Conservation (phyloP, 2,113 vertebrate genomes). For the Oncorhynchus keta region DNA sequence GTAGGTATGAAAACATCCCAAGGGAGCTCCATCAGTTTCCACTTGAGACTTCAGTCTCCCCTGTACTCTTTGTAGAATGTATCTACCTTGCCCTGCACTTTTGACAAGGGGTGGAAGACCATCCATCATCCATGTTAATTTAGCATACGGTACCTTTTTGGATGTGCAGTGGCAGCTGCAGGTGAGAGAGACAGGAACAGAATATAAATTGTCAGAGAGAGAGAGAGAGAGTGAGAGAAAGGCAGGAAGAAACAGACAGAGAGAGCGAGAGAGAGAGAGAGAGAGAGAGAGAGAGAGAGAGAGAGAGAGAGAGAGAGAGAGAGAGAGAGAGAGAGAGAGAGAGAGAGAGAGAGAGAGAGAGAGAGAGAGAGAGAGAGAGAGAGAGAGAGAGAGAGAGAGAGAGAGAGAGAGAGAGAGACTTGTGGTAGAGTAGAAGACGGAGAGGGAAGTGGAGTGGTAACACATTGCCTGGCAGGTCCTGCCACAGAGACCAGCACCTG, state of each 20-base stretch:
- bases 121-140: constrained; percentile 2
- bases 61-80: not conserved
- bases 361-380: not conserved
- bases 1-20: too few relatives aligned
- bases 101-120: not conserved
- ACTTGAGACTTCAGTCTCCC: not conserved
- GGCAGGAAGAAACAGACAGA: too few relatives aligned
- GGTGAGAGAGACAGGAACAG: not conserved
- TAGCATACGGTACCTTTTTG: not conserved
- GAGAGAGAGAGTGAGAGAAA: too few relatives aligned
- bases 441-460: not conserved
- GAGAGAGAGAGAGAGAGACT: not conserved
- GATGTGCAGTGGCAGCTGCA: not conserved
- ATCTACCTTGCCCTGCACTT: not conserved
- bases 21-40: not conserved
- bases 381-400: too few relatives aligned
- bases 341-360: too few relatives aligned
- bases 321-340: too few relatives aligned
- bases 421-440: not conserved
- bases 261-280: too few relatives aligned
- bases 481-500: not conserved
- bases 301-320: too few relatives aligned
- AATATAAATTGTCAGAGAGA: constrained; percentile 7
- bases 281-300: too few relatives aligned
- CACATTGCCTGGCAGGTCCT: not conserved